Evolutionary conservation across 2,797 vertebrate genomes (phyloP), one percentile per base, ranked within the genome.

Genomic region (Pristis pectinata): DNA sequence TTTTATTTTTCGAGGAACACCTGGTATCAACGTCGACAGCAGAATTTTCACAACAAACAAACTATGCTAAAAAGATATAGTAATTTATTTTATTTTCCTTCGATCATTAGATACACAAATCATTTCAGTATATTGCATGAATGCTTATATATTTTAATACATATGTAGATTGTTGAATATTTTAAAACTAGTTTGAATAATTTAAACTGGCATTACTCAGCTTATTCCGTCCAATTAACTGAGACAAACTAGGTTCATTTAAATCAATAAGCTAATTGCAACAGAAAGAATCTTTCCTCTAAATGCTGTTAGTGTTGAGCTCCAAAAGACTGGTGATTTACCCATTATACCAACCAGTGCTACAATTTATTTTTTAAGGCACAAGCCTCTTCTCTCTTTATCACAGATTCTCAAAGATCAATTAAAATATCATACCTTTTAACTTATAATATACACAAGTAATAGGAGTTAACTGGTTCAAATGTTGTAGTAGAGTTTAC

Each of bases 1-100:
- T 15, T 56, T 70, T 53, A 94, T 85, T 5, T 19, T 41, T 44
- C 15, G 44, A n/a, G 82, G 41, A 44, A 94, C 61, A 72, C 89
- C 70, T 76, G 92, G 92, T 53, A 94, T 74, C 7, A 76, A 94
- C 34, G 44, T 76, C 49, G 70, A 72, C 37, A 94, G 92, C 92
- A 94, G 49, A 94, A 34, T 53, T 94, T 94, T 94, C 44, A 49
- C 11, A 34, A 94, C 11, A 76, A 94, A 94, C 44, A 94, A 70
- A 17, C 17, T 0, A 53, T 94, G 92, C 92, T 94, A 41, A 76
- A 94, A 76, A 76, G 53, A 94, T 53, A 72, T 44, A 89, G 34
- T 15, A 61, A 76, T 30, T 76, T 24, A 9, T 13, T 30, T 61
- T n/a, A 17, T 89, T 34, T 87, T 61, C n/a, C n/a, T n/a, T n/a